Conservation (phyloP, 92 coral and sea anemone genomes). For the Galaxea fascicularis region DNA sequence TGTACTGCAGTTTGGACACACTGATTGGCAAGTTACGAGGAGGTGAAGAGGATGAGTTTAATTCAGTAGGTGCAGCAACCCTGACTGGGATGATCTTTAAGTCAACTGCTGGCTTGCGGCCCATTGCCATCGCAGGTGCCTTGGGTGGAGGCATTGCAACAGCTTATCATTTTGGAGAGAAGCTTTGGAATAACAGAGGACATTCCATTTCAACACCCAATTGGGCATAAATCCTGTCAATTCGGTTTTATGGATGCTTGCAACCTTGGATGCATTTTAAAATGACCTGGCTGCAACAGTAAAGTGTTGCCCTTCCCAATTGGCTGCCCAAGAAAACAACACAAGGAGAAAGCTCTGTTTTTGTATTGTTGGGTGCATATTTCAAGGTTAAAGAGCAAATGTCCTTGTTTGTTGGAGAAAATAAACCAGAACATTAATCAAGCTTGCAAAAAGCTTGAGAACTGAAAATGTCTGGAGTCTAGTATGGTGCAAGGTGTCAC, state of each 20-base stretch:
- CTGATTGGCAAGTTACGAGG: slow-evolving; percentile 78
- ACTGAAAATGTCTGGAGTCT: neutral
- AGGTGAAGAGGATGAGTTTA: slow-evolving; percentile 76
- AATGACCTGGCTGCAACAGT: neutral
- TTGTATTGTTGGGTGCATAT: neutral
- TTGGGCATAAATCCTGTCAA: slow-evolving; percentile 76
- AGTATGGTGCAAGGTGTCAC: neutral
- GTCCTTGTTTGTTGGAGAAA: neutral
- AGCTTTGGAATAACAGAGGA: slow-evolving; percentile 85
- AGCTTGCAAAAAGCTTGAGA: neutral
- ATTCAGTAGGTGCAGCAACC: slow-evolving; percentile 81
- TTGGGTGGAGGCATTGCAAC: slow-evolving; percentile 89
- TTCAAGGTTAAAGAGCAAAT: neutral
- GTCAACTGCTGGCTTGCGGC: slow-evolving; percentile 89
- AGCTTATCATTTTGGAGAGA: slow-evolving; percentile 93
- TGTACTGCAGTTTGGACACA: slow-evolving; percentile 83
- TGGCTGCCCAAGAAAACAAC: neutral
- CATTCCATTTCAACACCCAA: slow-evolving; percentile 89
- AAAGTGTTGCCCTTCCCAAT: neutral
- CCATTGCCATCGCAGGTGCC: slow-evolving; percentile 96
- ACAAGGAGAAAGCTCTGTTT: neutral
- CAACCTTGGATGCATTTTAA: neutral
- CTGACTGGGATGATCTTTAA: slow-evolving; percentile 51
- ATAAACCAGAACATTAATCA: neutral
- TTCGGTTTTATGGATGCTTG: neutral